Evolutionary conservation across 2,888 invertebrate species (phyloP), one percentile per base, ranked within the genome.

Genomic region (Ptilodon capucinus): DNA sequence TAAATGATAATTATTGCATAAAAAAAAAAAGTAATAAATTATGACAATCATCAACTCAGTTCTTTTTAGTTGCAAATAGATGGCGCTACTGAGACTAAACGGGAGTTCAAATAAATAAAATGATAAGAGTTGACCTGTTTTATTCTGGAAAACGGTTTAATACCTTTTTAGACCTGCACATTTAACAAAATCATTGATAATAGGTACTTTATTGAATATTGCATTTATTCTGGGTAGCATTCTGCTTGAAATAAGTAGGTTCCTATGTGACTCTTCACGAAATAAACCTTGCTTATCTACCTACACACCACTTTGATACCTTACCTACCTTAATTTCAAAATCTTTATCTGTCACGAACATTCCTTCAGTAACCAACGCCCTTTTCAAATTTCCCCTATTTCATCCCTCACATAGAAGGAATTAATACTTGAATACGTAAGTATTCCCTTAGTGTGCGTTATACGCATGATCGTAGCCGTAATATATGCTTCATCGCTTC

Each of bases 241-340:
- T 21, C 21, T 21, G 21, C 5, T 6, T 6, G 7, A 21, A 4
- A 2, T 6, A 21, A 21, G 4, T 6, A 7, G 21, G 1, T 21
- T 21, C 21, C 7, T 21, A 21, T 21, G 21, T 23, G 23, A 23
- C 23, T 23, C 8, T 6, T 23, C 23, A 8, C 23, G 23, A 6
- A 23, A 23, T 8, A 4, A 32, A 14, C 8, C 13, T 13, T 14
- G 6, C 0, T 32, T 32, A 2, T 8, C 1, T 32, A 14, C 32
- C 9, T 39, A 14, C 21, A 44, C n/a, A 40, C 39, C 32, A 21
- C 39, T 50, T 34, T 44, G n/a, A 48, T 54, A 56, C 57, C 49
- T n/a, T n/a, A n/a, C n/a, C n/a, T n/a, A n/a, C n/a, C n/a, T n/a
- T 65, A 65, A 23, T 30, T 32, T 40, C 21, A 2, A 2, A 35